Evolutionary conservation across 2,888 invertebrate species (phyloP).

Genomic region (Apomyelois bistriatella): DNA sequence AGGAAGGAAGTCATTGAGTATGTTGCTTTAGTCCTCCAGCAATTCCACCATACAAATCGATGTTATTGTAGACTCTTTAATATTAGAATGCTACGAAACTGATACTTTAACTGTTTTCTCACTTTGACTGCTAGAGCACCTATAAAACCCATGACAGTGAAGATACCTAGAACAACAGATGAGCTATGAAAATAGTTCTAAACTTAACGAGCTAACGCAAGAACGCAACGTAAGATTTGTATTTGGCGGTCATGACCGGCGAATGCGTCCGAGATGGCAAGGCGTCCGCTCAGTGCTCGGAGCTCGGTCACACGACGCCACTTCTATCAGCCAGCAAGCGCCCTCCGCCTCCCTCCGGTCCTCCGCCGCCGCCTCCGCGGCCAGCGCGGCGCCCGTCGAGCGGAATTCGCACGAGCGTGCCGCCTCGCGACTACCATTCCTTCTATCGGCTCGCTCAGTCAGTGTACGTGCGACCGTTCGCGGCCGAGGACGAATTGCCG

Average conservation of each 20-base stretch:
- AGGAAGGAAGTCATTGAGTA: no score
- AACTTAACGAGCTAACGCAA: constrained; percentile 30
- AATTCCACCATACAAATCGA: no score
- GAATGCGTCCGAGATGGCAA: constrained; percentile 42
- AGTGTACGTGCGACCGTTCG: constrained; percentile 75
- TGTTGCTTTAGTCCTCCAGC: no score
- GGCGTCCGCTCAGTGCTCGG: constrained; percentile 36
- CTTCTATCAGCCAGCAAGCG: constrained; percentile 62
- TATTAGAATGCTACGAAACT: no score
- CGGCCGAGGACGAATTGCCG: constrained; percentile 59
- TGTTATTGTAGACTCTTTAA: no score
- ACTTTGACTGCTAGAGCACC: no score
- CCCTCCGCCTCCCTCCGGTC: constrained; percentile 47
- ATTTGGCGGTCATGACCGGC: constrained; percentile 21
- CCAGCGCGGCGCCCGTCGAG: constrained; percentile 47
- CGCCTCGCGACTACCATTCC: constrained; percentile 61
- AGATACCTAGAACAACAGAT: neutral
- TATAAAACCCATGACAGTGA: neutral
- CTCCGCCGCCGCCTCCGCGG: constrained; percentile 33
- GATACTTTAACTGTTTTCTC: no score
- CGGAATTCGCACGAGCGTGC: constrained; percentile 69
- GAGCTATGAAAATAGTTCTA: constrained; percentile 44
- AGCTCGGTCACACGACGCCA: constrained; percentile 58
- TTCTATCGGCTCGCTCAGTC: no score
- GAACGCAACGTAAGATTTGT: constrained; percentile 18